Conservation (phyloP, 2,797 vertebrate genomes). For the Oryzias dopingdopingensis region DNA sequence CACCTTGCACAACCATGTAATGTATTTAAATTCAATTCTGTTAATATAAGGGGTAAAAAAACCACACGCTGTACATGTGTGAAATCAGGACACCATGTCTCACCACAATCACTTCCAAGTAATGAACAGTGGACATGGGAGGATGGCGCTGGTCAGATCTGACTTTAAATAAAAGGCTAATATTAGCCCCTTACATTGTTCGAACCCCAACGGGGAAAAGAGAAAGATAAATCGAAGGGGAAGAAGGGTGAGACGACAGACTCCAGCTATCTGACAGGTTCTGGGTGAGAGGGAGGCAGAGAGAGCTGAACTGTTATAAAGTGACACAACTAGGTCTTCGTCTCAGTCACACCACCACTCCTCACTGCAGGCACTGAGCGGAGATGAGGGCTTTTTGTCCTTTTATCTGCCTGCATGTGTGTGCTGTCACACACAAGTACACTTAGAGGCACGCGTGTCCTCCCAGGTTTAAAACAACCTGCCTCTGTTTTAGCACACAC, state of each 20-base stretch:
- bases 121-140: constrained; percentile 20
- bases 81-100: constrained; percentile 18
- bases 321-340: constrained; percentile 93
- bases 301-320: constrained; percentile 86
- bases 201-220: constrained; percentile 82
- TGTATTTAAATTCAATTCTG: background rate
- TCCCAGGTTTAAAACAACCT: constrained; percentile 21
- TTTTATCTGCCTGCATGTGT: constrained; percentile 53
- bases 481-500: background rate
- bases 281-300: constrained; percentile 53
- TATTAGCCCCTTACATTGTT: constrained; percentile 73
- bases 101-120: constrained; percentile 16
- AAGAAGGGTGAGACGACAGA: constrained; percentile 60
- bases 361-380: constrained; percentile 81
- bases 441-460: constrained; percentile 25
- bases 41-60: background rate
- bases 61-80: constrained; percentile 1
- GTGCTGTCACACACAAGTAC: constrained; percentile 14
- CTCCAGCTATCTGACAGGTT: constrained; percentile 65
- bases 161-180: constrained; percentile 81
- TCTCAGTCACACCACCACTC: constrained; percentile 77
- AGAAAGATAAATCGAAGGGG: constrained; percentile 79
- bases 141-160: constrained; percentile 42
- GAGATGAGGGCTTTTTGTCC: constrained; percentile 62
- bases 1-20: constrained; percentile 1